These are phyloP conservation scores for Sciurus niger DNA, from an alignment of 2,113 vertebrate species.

Conservation along the genomic window DNA sequence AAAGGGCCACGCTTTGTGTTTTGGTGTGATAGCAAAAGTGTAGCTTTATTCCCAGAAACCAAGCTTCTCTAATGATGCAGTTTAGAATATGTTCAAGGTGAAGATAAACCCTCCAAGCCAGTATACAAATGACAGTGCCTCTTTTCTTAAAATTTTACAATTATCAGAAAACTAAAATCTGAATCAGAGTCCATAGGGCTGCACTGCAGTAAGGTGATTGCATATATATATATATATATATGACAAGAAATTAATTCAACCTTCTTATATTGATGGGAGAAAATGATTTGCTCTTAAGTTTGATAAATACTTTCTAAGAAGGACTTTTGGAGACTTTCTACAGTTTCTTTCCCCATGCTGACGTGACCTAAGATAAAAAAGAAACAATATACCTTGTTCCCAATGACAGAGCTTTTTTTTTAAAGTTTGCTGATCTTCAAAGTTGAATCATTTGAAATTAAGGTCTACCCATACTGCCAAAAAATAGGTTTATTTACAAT, in stretches of 20 bases:
- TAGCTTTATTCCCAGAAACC: neutral
- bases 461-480: neutral
- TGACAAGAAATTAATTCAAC: neutral
- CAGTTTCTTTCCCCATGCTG: constrained; percentile 33
- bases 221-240: no score
- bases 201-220: neutral
- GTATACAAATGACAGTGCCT: neutral
- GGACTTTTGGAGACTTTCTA: constrained; percentile 2
- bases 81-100: neutral
- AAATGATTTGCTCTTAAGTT: neutral
- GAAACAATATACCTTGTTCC: neutral
- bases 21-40: neutral
- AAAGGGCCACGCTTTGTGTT: neutral
- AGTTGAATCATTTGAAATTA: constrained; percentile 39
- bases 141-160: neutral
- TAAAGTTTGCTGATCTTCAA: constrained; percentile 26
- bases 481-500: constrained; percentile 57
- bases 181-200: neutral
- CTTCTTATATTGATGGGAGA: neutral
- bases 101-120: neutral
- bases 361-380: neutral
- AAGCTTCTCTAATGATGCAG: neutral
- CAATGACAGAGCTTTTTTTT: constrained; percentile 13
- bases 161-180: neutral
- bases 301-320: constrained; percentile 28